These are phyloP conservation scores for Masticophis lateralis DNA, from an alignment of 2,797 vertebrate species.

Conservation along the genomic window DNA sequence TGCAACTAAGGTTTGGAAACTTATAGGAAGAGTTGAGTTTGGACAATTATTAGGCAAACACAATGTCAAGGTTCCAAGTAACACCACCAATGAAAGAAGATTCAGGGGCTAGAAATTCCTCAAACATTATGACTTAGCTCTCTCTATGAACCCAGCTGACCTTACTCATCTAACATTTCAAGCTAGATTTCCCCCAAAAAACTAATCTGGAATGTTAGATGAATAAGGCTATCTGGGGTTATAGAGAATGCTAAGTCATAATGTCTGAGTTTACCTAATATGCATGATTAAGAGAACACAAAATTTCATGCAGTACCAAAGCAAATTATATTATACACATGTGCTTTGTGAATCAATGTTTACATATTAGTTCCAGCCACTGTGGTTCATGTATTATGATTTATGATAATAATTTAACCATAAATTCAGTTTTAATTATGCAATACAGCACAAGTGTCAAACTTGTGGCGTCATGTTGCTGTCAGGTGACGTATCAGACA, in stretches of 20 bases:
- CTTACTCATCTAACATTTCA: no score
- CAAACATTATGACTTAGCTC: neutral
- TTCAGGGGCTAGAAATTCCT: no score
- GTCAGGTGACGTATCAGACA: no score
- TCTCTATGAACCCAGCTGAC: neutral
- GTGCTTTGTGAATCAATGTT: neutral
- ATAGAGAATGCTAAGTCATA: neutral
- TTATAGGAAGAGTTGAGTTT: no score
- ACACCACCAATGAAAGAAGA: no score
- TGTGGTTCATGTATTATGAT: neutral
- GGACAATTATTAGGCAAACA: no score
- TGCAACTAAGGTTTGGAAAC: no score
- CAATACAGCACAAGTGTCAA: no score
- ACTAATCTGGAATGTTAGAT: neutral
- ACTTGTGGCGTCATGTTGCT: no score
- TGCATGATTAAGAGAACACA: neutral
- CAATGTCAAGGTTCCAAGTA: no score
- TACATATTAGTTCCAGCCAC: neutral
- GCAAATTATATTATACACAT: neutral
- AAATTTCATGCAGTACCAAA: neutral
- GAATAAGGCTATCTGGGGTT: neutral
- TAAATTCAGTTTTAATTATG: neutral
- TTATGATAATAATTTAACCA: neutral
- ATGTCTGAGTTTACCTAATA: neutral
- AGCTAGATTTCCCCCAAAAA: neutral